Evolutionary conservation across 2,113 vertebrate genomes (phyloP).

Genomic region (Stomatorhinus ivindoensis): DNA sequence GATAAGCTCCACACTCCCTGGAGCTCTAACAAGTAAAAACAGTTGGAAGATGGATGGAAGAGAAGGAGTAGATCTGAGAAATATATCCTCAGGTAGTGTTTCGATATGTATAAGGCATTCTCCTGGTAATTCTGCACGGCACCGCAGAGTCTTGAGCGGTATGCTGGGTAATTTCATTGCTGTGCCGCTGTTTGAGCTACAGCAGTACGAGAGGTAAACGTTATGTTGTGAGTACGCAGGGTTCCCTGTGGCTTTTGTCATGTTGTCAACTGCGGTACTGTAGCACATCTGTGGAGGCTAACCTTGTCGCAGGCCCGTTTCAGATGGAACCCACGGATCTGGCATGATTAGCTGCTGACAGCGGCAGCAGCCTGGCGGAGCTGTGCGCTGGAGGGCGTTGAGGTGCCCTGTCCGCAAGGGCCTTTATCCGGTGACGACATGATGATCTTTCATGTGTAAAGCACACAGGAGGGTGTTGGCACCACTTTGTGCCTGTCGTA

Average conservation of each 20-base stretch:
- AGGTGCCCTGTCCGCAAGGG: neutral
- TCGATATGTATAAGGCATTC: neutral
- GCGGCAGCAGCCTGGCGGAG: conserved; percentile 52
- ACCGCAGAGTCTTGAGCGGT: neutral
- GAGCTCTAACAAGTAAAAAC: neutral
- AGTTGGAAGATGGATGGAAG: neutral
- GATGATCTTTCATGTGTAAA: neutral
- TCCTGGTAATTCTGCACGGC: neutral
- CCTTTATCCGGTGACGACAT: neutral
- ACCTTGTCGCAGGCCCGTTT: conserved; percentile 58
- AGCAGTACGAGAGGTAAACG: conserved; percentile 39
- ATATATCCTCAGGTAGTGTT: neutral
- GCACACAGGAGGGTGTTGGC: neutral
- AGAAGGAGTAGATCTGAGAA: neutral
- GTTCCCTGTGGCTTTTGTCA: conserved; percentile 50
- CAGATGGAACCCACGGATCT: conserved; percentile 51
- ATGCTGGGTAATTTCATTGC: neutral
- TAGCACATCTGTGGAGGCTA: conserved; percentile 52
- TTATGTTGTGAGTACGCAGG: conserved; percentile 45
- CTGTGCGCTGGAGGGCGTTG: neutral
- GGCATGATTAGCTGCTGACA: conserved; percentile 76
- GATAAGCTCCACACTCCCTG: neutral
- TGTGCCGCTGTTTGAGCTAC: conserved; percentile 36
- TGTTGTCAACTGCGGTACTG: conserved; percentile 61
- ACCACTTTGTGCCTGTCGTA: neutral